These are phyloP conservation scores for Globodera rostochiensis DNA, from an alignment of 1,140 invertebrate species.

Conservation along the genomic window DNA sequence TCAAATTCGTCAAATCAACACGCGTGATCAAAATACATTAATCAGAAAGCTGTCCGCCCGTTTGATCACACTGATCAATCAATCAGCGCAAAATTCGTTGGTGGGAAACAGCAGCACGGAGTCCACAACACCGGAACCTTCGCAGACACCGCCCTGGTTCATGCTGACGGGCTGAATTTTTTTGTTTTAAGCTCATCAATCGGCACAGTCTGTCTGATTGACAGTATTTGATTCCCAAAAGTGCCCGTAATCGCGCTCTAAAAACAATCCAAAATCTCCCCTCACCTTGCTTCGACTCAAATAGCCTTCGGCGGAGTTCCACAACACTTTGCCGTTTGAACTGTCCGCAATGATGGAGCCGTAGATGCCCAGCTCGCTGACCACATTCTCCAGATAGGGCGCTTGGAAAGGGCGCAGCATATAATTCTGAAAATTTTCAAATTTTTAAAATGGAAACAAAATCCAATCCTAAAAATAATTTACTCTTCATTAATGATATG, in stretches of 20 bases:
- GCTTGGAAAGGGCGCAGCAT: constrained; percentile 74
- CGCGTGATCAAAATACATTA: no score
- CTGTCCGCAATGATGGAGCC: constrained; percentile 71
- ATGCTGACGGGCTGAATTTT: constrained; percentile 12
- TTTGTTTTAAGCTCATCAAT: not conserved
- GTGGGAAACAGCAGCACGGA: constrained; percentile 18
- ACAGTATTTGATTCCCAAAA: no score
- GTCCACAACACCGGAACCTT: constrained; percentile 26
- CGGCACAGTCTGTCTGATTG: no score
- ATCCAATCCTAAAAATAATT: no score
- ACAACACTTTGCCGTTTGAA: constrained; percentile 76
- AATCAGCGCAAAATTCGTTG: constrained; percentile 16
- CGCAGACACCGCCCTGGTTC: constrained; percentile 27
- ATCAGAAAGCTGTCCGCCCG: no score
- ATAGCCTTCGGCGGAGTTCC: constrained; percentile 30
- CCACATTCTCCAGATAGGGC: constrained; percentile 71
- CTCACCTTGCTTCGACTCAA: constrained; percentile 24
- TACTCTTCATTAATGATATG: no score
- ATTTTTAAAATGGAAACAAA: not conserved
- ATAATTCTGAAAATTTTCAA: constrained; percentile 76
- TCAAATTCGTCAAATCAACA: no score
- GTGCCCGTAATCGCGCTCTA: no score
- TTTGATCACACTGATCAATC: not conserved
- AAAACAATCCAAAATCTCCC: no score
- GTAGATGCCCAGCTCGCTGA: constrained; percentile 91